A percentile compares a stretch with the other conserved stretches of the same genome.
Evolutionary conservation across 2,113 vertebrate species (phyloP).

Genomic region (Phyllopteryx taeniolatus): DNA sequence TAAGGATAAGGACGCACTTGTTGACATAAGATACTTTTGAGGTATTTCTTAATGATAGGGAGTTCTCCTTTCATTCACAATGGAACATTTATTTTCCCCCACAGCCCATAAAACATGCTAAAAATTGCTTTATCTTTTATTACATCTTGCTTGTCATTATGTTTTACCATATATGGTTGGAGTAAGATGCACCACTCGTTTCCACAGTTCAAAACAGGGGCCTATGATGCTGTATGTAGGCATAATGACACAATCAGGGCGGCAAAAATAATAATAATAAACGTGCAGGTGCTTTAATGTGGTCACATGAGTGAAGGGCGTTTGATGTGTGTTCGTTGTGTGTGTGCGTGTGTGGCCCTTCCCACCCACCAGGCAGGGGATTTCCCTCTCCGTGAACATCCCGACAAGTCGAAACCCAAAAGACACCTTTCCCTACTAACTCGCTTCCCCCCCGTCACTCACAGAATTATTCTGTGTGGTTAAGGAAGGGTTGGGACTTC

Average conservation of each 20-base stretch:
- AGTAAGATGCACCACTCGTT: neutral
- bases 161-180: neutral
- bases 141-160: neutral
- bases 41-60: neutral
- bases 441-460: constrained; percentile 26
- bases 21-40: neutral
- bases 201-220: neutral
- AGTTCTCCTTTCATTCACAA: neutral
- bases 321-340: constrained; percentile 13
- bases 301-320: constrained; percentile 36
- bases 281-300: constrained; percentile 20
- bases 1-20: neutral
- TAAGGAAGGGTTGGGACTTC: constrained; percentile 25
- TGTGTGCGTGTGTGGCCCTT: constrained; percentile 54
- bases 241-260: neutral
- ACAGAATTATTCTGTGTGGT: constrained; percentile 24
- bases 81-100: neutral
- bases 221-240: neutral
- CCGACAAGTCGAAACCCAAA: constrained; percentile 67
- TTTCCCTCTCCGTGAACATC: constrained; percentile 61
- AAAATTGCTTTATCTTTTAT: neutral
- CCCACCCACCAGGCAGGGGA: constrained; percentile 67
- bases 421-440: constrained; percentile 46
- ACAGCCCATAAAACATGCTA: neutral
- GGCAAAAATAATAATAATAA: neutral